Base-by-base conservation (phyloP, 2,797 vertebrate species). In the Protonibea diacanthus region DNA sequence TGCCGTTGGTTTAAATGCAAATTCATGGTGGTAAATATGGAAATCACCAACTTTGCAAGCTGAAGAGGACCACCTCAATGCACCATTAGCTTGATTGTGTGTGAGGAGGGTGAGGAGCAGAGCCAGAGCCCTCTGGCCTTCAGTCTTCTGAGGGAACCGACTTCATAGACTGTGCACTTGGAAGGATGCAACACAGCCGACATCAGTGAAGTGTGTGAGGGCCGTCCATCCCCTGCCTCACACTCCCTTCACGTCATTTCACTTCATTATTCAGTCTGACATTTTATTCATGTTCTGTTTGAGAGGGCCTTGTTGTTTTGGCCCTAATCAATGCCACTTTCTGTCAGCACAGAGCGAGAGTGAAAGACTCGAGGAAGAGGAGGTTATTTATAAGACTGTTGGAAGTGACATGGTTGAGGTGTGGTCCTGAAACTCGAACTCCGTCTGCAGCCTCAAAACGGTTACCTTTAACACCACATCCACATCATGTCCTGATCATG, bases 251-350 rank as follows among this genome's bases (percentile, higher is more conserved):
- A 66, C 44, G 55, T 55, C 12, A 59, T 20, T 62, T 69, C 13
- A 69, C 38, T 57, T 55, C 17, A 63, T 29, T 57, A 29, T 45
- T 62, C 49, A 63, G 51, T 33, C 40, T 55, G 51, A 56, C 25
- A 47, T 2, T 42, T 27, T 20, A 29, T 53, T 33, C 14, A 55
- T 56, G 20, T 44, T 48, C n/a, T 38, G 27, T 63, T 53, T 62
- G 49, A 47, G 17, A 21, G 21, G 18, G 10, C 33, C 33, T 1
- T 53, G 17, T 23, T 21, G 42, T 67, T 57, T 25, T 51, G 18
- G 11, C 2, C 40, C 5, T 5, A 13, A 61, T 49, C 12, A 17
- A 45, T 25, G 3, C 12, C 18, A 7, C 21, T 29, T 7, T 38
- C 0, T 0, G 1, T 58, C 1, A 0, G 12, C 49, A 40, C n/a